Evolutionary conservation across 1,140 invertebrate genomes (phyloP).

Genomic region (Capitella teleta): DNA sequence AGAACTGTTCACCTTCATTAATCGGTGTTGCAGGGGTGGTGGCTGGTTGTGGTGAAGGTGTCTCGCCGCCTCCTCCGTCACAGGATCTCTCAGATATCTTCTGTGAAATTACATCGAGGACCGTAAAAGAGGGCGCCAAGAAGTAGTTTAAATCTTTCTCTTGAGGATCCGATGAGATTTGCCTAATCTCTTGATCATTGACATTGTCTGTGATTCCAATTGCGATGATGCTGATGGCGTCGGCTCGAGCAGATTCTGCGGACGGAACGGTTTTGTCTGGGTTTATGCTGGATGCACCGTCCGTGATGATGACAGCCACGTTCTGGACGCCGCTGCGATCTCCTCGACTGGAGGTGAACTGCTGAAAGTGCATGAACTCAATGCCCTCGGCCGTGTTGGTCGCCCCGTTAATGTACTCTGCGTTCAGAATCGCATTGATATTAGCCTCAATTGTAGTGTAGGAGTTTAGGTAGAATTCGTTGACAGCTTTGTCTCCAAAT

Average conservation of each 20-base stretch:
- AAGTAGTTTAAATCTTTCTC: slow-evolving; percentile 2
- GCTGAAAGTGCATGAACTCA: background rate
- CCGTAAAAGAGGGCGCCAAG: background rate
- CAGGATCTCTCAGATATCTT: background rate
- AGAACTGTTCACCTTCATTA: too few relatives aligned
- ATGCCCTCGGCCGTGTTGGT: slow-evolving; percentile 9
- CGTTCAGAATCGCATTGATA: background rate
- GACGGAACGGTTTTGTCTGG: slow-evolving; percentile 5
- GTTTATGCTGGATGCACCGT: slow-evolving; percentile 9
- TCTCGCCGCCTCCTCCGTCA: background rate
- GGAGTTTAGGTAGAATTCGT: slow-evolving; percentile 1
- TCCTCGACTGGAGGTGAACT: slow-evolving; percentile 5
- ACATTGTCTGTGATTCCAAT: slow-evolving; percentile 5
- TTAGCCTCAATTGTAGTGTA: background rate
- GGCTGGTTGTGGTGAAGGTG: too few relatives aligned
- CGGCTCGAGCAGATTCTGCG: background rate
- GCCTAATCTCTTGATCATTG: background rate
- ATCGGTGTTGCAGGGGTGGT: too few relatives aligned
- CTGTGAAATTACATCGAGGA: background rate
- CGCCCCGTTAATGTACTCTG: background rate
- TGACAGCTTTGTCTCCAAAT: background rate
- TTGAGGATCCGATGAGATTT: slow-evolving; percentile 1
- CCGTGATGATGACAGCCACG: slow-evolving; percentile 8
- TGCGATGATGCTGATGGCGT: background rate
- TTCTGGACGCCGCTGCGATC: slow-evolving; percentile 6